Evolutionary conservation across 2,888 invertebrate species (phyloP).

Genomic region (Hirtodrosophila alboralis): DNA sequence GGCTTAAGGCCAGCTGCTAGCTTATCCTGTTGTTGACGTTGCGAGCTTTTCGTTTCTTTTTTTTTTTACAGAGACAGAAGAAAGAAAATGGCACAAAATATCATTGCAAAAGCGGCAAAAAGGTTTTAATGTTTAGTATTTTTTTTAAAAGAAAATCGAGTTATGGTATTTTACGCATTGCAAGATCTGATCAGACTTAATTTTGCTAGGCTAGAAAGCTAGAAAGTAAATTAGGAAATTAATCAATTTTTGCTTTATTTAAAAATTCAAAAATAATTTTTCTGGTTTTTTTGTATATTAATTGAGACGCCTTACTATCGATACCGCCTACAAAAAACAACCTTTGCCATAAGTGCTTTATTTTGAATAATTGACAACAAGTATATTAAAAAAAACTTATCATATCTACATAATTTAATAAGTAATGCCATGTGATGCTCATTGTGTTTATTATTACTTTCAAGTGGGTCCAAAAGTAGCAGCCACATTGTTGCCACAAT

Average conservation of each 20-base stretch:
- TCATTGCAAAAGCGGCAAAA: too few species aligned
- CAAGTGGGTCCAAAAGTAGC: slow-evolving; percentile 4
- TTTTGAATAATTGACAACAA: too few species aligned
- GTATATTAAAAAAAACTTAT: background rate
- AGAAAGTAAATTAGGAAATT: too few species aligned
- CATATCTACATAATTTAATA: background rate
- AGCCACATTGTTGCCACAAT: slow-evolving; percentile 15
- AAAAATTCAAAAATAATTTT: too few species aligned
- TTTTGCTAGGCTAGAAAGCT: too few species aligned
- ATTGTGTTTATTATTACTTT: slow-evolving; percentile 2
- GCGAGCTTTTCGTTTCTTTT: slow-evolving; percentile 11
- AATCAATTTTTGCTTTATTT: too few species aligned
- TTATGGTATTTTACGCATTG: background rate
- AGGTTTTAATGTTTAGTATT: too few species aligned
- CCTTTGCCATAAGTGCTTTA: too few species aligned
- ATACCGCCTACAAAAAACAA: too few species aligned
- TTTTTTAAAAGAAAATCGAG: too few species aligned
- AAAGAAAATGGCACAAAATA: background rate
- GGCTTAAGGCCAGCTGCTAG: slow-evolving; percentile 56
- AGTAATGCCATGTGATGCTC: background rate
- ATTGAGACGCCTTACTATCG: too few species aligned
- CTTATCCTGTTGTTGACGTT: slow-evolving; percentile 34
- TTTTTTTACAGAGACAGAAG: background rate
- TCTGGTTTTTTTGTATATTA: too few species aligned
- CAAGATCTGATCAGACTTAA: background rate